Evolutionary conservation across 2,797 vertebrate genomes (phyloP).

Genomic region (Catamblyrhynchus diadema): DNA sequence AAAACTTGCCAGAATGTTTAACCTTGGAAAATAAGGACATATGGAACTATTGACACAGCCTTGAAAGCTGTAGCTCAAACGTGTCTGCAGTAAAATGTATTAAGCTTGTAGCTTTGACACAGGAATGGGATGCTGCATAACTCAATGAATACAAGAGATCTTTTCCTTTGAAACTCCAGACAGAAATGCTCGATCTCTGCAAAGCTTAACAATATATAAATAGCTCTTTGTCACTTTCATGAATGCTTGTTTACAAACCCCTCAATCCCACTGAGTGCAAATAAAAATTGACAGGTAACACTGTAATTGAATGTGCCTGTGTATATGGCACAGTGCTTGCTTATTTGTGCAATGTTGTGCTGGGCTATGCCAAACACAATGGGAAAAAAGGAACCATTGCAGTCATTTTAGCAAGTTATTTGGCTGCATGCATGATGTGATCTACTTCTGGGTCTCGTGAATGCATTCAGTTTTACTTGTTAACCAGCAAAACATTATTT

Average conservation of each 20-base stretch:
- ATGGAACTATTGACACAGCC: slow-evolving; percentile 17
- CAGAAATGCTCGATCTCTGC: background rate
- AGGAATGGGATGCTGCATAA: background rate
- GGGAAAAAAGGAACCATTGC: background rate
- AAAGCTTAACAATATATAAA: slow-evolving; percentile 32
- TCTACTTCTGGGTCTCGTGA: slow-evolving; percentile 70
- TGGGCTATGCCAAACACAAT: background rate
- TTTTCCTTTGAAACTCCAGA: slow-evolving; percentile 31
- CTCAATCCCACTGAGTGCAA: background rate
- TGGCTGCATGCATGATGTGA: slow-evolving; percentile 66
- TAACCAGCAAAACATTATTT: slow-evolving; percentile 82
- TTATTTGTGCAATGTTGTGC: background rate
- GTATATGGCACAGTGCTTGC: background rate
- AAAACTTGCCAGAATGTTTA: slow-evolving; percentile 14
- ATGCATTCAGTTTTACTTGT: slow-evolving; percentile 78
- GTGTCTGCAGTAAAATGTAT: background rate
- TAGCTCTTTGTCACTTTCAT: slow-evolving; percentile 24
- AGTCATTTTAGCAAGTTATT: slow-evolving; percentile 56
- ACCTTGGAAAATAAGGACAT: slow-evolving; percentile 13
- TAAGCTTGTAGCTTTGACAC: slow-evolving; percentile 16
- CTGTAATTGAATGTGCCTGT: background rate
- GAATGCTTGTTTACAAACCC: slow-evolving; percentile 50
- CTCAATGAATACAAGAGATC: background rate
- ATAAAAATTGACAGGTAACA: slow-evolving; percentile 26
- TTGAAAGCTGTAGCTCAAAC: slow-evolving; percentile 3